phyloP scores from a whole-genome alignment of 2,888 invertebrate genomes.

The Syrphus vitripennis region DNA sequence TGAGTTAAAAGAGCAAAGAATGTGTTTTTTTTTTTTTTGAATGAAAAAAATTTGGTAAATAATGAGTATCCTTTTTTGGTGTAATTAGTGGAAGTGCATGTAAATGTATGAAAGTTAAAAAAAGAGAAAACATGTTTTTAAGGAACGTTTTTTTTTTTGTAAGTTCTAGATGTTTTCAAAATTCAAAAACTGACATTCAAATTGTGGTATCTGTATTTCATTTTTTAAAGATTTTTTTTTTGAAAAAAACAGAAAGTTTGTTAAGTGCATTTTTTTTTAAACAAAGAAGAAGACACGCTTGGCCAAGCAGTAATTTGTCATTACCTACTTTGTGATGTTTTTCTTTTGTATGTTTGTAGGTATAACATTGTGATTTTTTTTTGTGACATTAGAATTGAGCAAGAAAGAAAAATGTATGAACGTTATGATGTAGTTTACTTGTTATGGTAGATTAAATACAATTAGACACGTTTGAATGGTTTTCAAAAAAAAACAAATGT shows the following conservation, averaged over 20 bases:
- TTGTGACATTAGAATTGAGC: constrained; percentile 11
- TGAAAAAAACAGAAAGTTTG: neutral
- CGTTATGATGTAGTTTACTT: neutral
- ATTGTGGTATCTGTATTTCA: neutral
- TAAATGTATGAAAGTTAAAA: neutral
- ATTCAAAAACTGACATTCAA: neutral
- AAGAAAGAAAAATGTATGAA: neutral
- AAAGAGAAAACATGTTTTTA: neutral
- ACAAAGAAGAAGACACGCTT: constrained; percentile 2
- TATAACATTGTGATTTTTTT: neutral
- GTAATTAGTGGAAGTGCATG: neutral
- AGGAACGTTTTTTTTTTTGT: too few species aligned
- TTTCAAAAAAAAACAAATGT: neutral
- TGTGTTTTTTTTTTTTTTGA: neutral
- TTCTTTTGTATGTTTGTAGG: neutral
- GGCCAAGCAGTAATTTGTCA: neutral
- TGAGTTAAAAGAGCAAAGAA: neutral
- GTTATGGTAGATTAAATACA: neutral
- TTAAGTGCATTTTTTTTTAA: neutral
- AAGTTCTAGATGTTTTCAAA: neutral
- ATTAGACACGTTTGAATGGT: neutral
- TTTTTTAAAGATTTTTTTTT: neutral
- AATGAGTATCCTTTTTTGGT: neutral
- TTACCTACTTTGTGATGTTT: neutral
- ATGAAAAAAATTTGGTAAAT: neutral